Evolutionary conservation across 2,797 vertebrate species (phyloP).

Genomic region (Australoheros facetus): DNA sequence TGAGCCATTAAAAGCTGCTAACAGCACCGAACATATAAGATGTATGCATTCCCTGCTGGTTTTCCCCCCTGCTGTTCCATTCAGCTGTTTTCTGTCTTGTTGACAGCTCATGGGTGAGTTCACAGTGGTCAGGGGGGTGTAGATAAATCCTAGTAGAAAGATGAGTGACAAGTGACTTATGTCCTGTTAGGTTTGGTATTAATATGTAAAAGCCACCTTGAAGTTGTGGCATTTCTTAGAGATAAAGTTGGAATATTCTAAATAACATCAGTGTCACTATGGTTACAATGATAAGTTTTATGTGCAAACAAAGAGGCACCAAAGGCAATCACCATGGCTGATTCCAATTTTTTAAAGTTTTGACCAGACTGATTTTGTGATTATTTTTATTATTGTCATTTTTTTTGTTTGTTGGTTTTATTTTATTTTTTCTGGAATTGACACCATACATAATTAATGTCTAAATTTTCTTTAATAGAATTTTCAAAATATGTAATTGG

Average conservation of each 20-base stretch:
- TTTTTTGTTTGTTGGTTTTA: no score
- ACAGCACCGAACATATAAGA: neutral
- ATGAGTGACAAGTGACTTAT: constrained; percentile 41
- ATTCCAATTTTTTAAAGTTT: neutral
- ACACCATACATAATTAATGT: neutral
- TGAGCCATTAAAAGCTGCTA: constrained; percentile 15
- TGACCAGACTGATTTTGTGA: neutral
- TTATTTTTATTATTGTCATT: no score
- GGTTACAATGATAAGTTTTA: neutral
- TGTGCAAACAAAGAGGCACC: neutral
- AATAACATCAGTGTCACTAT: neutral
- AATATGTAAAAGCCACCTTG: neutral
- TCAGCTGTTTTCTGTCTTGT: constrained; percentile 48
- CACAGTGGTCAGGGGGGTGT: constrained; percentile 12
- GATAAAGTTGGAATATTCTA: neutral
- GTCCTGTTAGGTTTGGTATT: constrained; percentile 46
- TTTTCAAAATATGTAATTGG: no score
- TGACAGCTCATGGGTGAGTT: constrained; percentile 34
- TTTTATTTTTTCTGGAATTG: neutral
- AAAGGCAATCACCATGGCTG: neutral
- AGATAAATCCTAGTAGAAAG: constrained; percentile 33
- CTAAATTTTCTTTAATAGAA: neutral
- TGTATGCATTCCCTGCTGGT: constrained; percentile 26
- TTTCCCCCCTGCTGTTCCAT: neutral
- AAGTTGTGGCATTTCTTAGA: constrained; percentile 3